phyloP scores from a whole-genome alignment of 2,113 vertebrate genomes.

The Serilophus lunatus region DNA sequence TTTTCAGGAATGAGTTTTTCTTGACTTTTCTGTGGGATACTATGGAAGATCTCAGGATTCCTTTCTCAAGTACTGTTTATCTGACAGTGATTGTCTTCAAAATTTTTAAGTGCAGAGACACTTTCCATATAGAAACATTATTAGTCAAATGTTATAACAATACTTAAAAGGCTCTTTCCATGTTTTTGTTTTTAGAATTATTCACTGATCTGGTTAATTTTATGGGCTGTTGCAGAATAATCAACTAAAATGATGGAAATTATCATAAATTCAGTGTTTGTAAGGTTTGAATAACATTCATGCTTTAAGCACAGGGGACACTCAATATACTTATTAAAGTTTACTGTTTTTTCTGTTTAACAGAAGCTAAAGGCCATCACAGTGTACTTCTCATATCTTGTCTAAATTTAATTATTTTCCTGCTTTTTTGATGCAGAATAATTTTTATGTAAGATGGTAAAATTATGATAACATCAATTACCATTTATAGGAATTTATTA shows the following conservation, averaged over 20 bases:
- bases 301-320: background rate
- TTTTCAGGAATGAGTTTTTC: slow-evolving; percentile 32
- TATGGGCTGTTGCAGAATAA: background rate
- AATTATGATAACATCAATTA: background rate
- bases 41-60: background rate
- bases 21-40: slow-evolving; percentile 1
- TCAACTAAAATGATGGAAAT: slow-evolving; percentile 1
- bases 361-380: background rate
- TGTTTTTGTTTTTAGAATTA: background rate
- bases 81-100: slow-evolving; percentile 6
- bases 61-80: background rate
- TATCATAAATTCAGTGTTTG: background rate
- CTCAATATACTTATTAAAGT: background rate
- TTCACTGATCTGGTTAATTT: background rate
- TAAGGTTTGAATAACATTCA: background rate
- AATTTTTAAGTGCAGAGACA: background rate
- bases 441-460: background rate
- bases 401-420: background rate
- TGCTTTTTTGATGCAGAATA: background rate
- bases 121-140: background rate
- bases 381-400: background rate
- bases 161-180: background rate
- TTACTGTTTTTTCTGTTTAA: background rate
- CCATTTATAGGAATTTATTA: background rate
- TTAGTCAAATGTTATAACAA: background rate